Percentiles rank a stretch among this genome's conserved stretches.
These are phyloP conservation scores for Melanotaenia duboulayi DNA, from an alignment of 2,113 vertebrate genomes.

Conservation along the genomic window DNA sequence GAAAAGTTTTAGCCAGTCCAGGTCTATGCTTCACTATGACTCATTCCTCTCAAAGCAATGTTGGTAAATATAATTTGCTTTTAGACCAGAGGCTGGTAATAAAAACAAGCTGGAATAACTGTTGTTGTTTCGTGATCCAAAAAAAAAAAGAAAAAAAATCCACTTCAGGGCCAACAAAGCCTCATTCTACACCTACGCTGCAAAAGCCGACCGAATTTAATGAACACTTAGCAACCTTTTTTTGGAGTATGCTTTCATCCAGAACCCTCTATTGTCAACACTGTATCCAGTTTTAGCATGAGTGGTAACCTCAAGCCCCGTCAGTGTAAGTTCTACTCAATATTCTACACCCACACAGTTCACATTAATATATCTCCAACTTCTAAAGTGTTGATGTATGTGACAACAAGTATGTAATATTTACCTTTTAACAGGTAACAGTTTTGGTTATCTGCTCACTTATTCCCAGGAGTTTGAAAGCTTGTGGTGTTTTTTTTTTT, in stretches of 20 bases:
- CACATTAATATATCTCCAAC: slow-evolving; percentile 4
- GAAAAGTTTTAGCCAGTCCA: slow-evolving; percentile 36
- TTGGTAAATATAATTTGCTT: slow-evolving; percentile 4
- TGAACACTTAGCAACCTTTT: slow-evolving; percentile 14
- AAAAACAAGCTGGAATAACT: background rate
- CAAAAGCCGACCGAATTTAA: slow-evolving; percentile 25
- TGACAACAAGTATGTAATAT: slow-evolving; percentile 1
- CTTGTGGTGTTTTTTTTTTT: too few species aligned
- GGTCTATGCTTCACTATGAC: slow-evolving; percentile 12
- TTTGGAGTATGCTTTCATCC: slow-evolving; percentile 34
- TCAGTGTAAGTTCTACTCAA: slow-evolving; percentile 10
- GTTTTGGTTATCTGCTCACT: background rate
- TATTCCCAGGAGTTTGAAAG: too few species aligned
- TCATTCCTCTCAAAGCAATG: slow-evolving; percentile 14
- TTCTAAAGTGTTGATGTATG: background rate
- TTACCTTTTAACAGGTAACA: background rate
- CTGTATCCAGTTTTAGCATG: slow-evolving; percentile 42
- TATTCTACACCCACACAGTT: slow-evolving; percentile 14
- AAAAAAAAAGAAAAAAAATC: slow-evolving; percentile 26
- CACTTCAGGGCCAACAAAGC: slow-evolving; percentile 26
- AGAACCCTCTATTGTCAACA: slow-evolving; percentile 12
- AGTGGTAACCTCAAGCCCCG: slow-evolving; percentile 40
- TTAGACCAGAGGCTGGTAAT: background rate
- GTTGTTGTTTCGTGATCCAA: background rate
- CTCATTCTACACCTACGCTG: slow-evolving; percentile 48